Evolutionary conservation across 2,113 vertebrate genomes (phyloP).

Genomic region (Pachycephala philippinensis): DNA sequence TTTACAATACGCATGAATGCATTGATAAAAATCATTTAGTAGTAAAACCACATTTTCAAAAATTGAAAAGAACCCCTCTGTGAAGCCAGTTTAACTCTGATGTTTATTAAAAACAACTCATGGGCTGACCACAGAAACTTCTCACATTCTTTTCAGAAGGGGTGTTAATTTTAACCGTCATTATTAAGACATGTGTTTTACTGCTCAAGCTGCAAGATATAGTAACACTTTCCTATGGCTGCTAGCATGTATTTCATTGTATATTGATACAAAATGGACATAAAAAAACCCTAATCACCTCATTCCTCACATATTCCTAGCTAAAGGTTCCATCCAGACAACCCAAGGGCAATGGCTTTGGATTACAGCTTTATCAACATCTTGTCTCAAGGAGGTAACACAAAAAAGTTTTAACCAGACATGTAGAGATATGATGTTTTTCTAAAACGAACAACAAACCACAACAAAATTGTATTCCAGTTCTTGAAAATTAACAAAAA

Average conservation of each 20-base stretch:
- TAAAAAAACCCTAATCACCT: neutral
- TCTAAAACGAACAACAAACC: neutral
- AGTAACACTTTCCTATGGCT: neutral
- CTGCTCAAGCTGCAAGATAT: neutral
- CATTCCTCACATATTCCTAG: neutral
- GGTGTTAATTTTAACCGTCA: fast-evolving
- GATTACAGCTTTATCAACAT: neutral
- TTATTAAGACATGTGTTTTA: neutral
- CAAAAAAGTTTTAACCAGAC: neutral
- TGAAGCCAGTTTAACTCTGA: neutral
- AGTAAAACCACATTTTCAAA: neutral
- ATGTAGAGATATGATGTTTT: neutral
- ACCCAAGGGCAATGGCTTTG: neutral
- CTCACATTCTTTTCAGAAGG: neutral
- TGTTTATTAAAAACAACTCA: neutral
- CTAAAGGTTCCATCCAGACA: neutral
- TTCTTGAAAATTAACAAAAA: neutral
- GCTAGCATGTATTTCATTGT: neutral
- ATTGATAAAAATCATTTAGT: neutral
- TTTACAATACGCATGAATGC: neutral
- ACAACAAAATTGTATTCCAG: neutral
- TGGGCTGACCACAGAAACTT: neutral
- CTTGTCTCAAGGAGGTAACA: neutral
- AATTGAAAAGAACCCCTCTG: neutral
- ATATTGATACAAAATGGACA: neutral